Conservation (phyloP, 2,888 invertebrate genomes). For the Spatulosminthurus flaviceps region DNA sequence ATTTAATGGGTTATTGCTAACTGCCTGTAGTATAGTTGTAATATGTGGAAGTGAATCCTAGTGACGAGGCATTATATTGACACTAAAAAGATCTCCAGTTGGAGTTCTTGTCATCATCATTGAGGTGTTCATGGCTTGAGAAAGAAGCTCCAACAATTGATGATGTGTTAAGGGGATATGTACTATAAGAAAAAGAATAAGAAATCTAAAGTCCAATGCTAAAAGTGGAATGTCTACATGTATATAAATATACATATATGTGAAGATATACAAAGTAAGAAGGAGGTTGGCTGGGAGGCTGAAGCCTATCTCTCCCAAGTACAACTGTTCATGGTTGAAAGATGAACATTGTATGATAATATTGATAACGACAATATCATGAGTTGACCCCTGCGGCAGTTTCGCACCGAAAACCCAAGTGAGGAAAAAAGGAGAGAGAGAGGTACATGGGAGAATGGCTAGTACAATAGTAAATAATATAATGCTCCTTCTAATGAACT, state of each 20-base stretch:
- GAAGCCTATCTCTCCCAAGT: not conserved
- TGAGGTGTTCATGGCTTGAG: not conserved
- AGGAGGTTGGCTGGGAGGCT: too few relatives aligned
- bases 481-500: constrained; percentile 53
- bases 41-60: not conserved
- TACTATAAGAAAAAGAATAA: too few relatives aligned
- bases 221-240: too few relatives aligned
- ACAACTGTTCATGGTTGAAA: not conserved
- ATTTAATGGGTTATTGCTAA: constrained; percentile 42
- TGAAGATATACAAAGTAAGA: too few relatives aligned
- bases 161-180: not conserved
- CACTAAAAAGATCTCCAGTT: constrained; percentile 18
- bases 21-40: constrained; percentile 24
- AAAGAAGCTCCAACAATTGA: constrained; percentile 2
- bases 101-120: constrained; percentile 21
- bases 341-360: constrained; percentile 39
- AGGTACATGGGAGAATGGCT: constrained; percentile 33
- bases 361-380: constrained; percentile 42
- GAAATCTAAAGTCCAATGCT: not conserved
- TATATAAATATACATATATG: too few relatives aligned
- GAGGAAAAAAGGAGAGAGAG: not conserved
- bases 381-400: constrained; percentile 34
- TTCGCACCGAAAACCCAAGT: constrained; percentile 33
- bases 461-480: constrained; percentile 47
- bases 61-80: constrained; percentile 31